Evolutionary conservation across 2,888 invertebrate genomes (phyloP).

Genomic region (Reticulitermes lucifugus): DNA sequence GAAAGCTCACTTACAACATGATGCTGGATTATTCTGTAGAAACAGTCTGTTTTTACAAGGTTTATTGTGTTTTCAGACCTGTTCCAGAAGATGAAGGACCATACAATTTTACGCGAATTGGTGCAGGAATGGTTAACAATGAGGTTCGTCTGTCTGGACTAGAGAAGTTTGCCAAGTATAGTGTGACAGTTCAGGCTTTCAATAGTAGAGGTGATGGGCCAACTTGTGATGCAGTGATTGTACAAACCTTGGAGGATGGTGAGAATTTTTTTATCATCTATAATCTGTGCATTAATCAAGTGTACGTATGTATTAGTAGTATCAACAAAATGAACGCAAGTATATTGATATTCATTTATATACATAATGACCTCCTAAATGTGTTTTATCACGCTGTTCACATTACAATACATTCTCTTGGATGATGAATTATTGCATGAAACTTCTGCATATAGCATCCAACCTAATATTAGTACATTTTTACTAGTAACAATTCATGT

Average conservation of each 20-base stretch:
- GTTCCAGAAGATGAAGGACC: constrained; percentile 46
- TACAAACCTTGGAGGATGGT: constrained; percentile 58
- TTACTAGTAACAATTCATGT: too few relatives aligned
- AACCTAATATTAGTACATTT: too few relatives aligned
- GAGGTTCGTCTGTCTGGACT: constrained; percentile 53
- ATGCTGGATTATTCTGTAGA: background rate
- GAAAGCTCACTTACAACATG: background rate
- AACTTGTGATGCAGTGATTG: constrained; percentile 55
- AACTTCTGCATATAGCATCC: too few relatives aligned
- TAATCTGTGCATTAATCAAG: too few relatives aligned
- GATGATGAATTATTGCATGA: too few relatives aligned
- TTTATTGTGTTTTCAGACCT: background rate
- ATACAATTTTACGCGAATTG: constrained; percentile 52
- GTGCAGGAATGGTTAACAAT: constrained; percentile 47
- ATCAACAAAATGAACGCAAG: too few relatives aligned
- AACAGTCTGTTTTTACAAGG: background rate
- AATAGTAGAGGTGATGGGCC: constrained; percentile 59
- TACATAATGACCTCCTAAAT: too few relatives aligned
- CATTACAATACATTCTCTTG: too few relatives aligned
- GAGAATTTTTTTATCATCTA: too few relatives aligned
- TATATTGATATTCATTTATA: too few relatives aligned
- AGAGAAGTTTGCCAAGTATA: constrained; percentile 58
- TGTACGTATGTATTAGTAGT: too few relatives aligned
- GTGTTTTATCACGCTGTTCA: too few relatives aligned
- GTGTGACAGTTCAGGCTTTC: constrained; percentile 58